A percentile compares a stretch with the other conserved stretches of the same genome.
These are phyloP conservation scores for Anthopleura xanthogrammica DNA, from an alignment of 92 coral and sea anemone genomes.

Conservation along the genomic window DNA sequence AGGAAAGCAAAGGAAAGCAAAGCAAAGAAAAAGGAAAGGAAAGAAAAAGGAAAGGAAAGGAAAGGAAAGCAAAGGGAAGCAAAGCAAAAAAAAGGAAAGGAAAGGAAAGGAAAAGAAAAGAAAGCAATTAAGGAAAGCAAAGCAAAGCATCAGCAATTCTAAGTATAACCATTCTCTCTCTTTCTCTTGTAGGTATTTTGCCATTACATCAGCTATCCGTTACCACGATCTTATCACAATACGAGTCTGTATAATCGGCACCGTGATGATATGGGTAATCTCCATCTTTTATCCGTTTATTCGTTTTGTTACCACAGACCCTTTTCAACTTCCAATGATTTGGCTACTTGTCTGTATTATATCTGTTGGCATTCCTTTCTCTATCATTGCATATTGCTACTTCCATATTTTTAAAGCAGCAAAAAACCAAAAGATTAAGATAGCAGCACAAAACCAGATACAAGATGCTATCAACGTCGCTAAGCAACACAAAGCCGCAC, in stretches of 20 bases:
- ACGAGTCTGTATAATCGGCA: conserved; percentile 16
- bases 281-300: conserved; percentile 27
- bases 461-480: conserved; percentile 24
- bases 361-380: conserved; percentile 28
- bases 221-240: conserved; percentile 19
- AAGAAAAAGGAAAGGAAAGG: no score
- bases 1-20: no score
- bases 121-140: no score
- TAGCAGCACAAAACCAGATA: conserved; percentile 13
- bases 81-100: no score
- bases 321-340: conserved; percentile 3
- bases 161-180: no score
- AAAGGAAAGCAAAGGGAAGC: no score
- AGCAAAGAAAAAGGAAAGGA: no score
- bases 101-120: no score
- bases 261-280: conserved; percentile 8
- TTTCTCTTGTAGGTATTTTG: conserved; percentile 17
- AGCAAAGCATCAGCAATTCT: no score
- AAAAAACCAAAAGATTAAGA: conserved; percentile 17
- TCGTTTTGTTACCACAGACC: conserved; percentile 29
- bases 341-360: conserved; percentile 22
- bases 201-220: conserved; percentile 26
- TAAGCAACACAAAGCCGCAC: conserved; percentile 35
- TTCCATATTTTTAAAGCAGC: conserved; percentile 22
- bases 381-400: conserved; percentile 36